phyloP scores from a whole-genome alignment of 2,888 invertebrate genomes.

The Cryptophagus acutangulus region DNA sequence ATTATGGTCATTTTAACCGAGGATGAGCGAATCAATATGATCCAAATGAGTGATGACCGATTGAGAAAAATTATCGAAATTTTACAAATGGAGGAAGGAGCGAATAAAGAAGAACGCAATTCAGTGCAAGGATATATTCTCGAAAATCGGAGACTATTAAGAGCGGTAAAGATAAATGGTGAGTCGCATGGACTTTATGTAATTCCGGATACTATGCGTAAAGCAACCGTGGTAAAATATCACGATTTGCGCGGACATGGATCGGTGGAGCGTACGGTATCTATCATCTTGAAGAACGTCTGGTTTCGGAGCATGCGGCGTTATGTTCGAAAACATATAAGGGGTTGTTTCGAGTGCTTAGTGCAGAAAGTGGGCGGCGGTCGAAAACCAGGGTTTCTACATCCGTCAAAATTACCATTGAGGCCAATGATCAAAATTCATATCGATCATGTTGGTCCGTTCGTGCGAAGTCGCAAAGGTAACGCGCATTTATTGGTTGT shows the following conservation, averaged over 20 bases:
- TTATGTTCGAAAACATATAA: constrained; percentile 8
- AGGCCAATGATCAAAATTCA: constrained; percentile 27
- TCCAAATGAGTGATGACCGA: no score
- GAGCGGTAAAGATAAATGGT: no score
- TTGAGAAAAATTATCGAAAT: no score
- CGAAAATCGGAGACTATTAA: no score
- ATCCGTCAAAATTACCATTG: constrained; percentile 26
- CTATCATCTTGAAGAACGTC: constrained; percentile 2
- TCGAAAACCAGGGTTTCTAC: constrained; percentile 21
- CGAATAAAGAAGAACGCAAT: no score
- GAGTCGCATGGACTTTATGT: no score
- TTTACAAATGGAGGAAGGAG: no score
- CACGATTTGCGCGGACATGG: constrained; percentile 10
- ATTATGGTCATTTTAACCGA: no score
- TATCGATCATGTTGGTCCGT: constrained; percentile 26
- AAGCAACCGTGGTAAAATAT: constrained; percentile 10
- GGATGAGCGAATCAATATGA: no score
- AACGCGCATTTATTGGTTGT: constrained; percentile 24
- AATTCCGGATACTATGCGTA: no score
- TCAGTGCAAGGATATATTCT: no score
- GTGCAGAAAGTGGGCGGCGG: constrained; percentile 5
- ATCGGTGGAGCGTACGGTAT: constrained; percentile 5
- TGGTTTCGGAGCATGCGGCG: constrained; percentile 10
- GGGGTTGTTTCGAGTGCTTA: constrained; percentile 10
- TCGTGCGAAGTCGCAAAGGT: constrained; percentile 14